Base-by-base conservation (phyloP, 2,113 vertebrate species). In the Eulacestoma nigropectus region DNA sequence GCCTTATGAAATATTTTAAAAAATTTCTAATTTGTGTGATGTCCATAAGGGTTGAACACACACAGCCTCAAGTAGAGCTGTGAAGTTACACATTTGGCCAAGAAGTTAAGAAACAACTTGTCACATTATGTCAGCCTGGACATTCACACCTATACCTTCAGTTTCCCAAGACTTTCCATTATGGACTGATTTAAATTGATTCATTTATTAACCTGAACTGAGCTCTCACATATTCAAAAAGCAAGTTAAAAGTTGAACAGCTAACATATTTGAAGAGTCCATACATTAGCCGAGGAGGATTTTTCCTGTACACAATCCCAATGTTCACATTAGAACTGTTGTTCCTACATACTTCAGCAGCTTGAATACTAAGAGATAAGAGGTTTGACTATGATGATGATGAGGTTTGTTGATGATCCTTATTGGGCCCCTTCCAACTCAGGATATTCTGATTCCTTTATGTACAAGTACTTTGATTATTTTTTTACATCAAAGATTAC, bases 1-100 rank as follows among this genome's bases (percentile, higher is more conserved):
- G 17, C 0, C 2, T 79, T 69, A 55, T 0, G 1, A 62, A 74
- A n/a, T n/a, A 46, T 22, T 72, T 35, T 23, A n/a, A 10, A 7
- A n/a, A 72, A 72, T 41, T 35, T 57, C 26, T 52, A 18, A 76
- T 64, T 39, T 4, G 3, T 55, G 35, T 2, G 2, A 56, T 9
- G 5, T 30, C 37, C 0, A 0, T 41, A 26, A 49, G 1, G 16
- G 41, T 23, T 91, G 67, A 77, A 59, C 10, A 11, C 49, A 72
- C 42, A 76, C 10, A 55, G 42, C 9, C 33, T 56, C 49, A 50
- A 44, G 69, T 4, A 9, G n/a, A 85, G 33, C 49, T 42, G 19
- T 27, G 52, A 86, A 84, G 37, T 33, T 60, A 41, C 4, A 25
- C 5, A 29, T 56, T 52, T 53, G 41, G 29, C 32, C 57, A n/a